These are phyloP conservation scores for Protonemura montana DNA, from an alignment of 2,888 invertebrate species.

Conservation along the genomic window DNA sequence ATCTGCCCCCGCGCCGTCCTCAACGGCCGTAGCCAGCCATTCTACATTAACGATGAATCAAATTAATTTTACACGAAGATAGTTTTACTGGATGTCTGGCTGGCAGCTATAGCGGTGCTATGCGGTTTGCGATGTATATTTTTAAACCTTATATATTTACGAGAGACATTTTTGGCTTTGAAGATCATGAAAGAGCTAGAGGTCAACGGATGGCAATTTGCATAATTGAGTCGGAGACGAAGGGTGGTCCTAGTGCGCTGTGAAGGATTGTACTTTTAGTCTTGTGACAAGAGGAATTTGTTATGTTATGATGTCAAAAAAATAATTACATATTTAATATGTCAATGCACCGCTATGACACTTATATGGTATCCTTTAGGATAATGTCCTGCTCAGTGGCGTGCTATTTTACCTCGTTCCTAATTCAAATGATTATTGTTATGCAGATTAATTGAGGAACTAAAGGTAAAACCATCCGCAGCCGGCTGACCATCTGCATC, in stretches of 20 bases:
- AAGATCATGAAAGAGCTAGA: background rate
- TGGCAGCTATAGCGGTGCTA: background rate
- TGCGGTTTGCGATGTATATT: background rate
- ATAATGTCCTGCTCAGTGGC: too few relatives aligned
- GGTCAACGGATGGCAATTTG: slow-evolving; percentile 7
- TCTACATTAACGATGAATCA: background rate
- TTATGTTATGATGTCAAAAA: background rate
- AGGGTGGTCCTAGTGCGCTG: background rate
- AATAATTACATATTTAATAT: background rate
- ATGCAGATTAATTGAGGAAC: too few relatives aligned
- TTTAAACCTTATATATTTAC: background rate
- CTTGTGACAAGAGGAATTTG: background rate
- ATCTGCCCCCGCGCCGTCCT: background rate
- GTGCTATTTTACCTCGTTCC: too few relatives aligned
- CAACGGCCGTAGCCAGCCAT: background rate
- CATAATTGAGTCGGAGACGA: background rate
- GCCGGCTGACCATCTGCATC: too few relatives aligned
- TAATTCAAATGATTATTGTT: too few relatives aligned
- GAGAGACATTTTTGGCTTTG: background rate
- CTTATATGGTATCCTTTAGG: background rate
- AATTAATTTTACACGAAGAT: background rate
- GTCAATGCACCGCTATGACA: slow-evolving; percentile 7
- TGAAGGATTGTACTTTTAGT: background rate
- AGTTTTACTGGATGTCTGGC: background rate
- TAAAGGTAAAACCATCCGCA: too few relatives aligned